Percentiles rank a stretch among this genome's conserved stretches.
phyloP scores from a whole-genome alignment of 2,797 vertebrate genomes.

The Botia almorhae region DNA sequence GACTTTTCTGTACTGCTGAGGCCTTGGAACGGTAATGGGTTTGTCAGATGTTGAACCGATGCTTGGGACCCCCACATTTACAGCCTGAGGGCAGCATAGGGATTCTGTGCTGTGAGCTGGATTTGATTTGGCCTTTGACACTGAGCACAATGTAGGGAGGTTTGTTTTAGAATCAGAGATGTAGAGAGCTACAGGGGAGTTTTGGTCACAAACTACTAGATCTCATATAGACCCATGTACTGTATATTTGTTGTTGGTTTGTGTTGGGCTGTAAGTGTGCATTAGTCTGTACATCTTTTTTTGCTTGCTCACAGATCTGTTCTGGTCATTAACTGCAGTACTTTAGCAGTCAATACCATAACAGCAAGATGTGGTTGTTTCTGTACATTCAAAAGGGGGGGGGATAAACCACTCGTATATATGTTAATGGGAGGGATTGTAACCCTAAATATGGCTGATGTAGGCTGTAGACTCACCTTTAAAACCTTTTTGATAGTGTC shows the following conservation, averaged over 20 bases:
- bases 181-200: background rate
- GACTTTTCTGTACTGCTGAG: background rate
- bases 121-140: conserved; percentile 41
- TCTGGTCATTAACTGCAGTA: background rate
- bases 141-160: conserved; percentile 12
- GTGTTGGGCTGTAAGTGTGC: conserved; percentile 12
- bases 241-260: background rate
- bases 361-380: background rate
- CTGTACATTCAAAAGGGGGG: background rate
- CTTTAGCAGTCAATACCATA: background rate
- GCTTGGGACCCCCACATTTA: background rate
- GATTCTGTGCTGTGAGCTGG: background rate
- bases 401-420: background rate
- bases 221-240: too few species aligned
- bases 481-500: too few species aligned
- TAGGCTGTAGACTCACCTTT: too few species aligned
- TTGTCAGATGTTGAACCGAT: background rate
- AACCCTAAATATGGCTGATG: background rate
- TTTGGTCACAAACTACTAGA: conserved; percentile 29
- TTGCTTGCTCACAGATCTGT: background rate
- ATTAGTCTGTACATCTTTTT: background rate
- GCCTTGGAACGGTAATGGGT: conserved; percentile 12
- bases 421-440: background rate
- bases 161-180: conserved; percentile 12
- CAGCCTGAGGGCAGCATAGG: conserved; percentile 6